Base-by-base conservation (phyloP, 2,888 invertebrate genomes). In the Ichneumoninae sp. region DNA sequence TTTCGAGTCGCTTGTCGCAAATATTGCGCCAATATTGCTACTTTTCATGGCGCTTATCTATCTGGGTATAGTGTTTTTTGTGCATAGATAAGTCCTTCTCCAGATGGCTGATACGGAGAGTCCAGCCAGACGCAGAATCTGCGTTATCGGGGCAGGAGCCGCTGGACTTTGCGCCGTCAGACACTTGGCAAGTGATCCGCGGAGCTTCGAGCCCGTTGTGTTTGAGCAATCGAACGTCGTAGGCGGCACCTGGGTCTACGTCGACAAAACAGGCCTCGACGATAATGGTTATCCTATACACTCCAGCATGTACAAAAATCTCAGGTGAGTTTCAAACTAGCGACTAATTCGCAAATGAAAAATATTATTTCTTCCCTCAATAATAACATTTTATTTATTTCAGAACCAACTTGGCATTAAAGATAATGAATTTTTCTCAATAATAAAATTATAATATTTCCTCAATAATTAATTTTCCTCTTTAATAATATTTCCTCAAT, bases 181-280 rank as follows among this genome's bases (percentile, higher is more conserved):
- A 33, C 96, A 96, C 90, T 94, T 96, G 83, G 94, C 95, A 85
- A 94, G 95, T 87, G 94, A 95, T 89, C 89, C 91, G 5, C 93
- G 93, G 0, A 93, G 93, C 60, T 94, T 94, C 81, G 94, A 95
- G 85, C 95, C 95, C 90, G 94, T 94, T 0, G 95, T 96, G 8
- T 97, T 96, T 89, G 98, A 98, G 90, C 96, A 96, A 87, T 95
- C 95, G 0, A 94, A 94, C 16, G 90, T 94, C 74, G 92, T 97
- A 19, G 98, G 98, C 6, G 98, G 98, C 1, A 97, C 97, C 0
- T 98, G 98, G 98, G 94, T 96, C 40, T 97, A 97, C 91, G 96
- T 95, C 7, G 96, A 97, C 5, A 92, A 94, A 26, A 94, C 95
- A 1, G 96, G 96, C 0, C 88, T 93, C 0, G 96, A 97, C 87